Conservation (phyloP, 1,140 invertebrate species). For the Mizuhopecten yessoensis region DNA sequence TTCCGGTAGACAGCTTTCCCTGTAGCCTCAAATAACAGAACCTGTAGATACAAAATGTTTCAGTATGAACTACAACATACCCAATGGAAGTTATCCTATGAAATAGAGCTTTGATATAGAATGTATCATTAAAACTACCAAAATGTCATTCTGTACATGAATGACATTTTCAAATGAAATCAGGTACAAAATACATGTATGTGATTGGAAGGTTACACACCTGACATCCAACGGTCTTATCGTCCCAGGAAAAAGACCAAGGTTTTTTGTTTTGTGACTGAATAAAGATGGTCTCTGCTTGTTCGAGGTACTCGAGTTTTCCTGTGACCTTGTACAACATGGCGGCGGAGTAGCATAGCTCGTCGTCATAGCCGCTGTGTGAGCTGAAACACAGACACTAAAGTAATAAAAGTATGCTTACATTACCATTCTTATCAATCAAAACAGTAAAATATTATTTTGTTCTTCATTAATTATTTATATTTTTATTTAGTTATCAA, state of each 20-base stretch:
- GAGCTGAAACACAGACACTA: background rate
- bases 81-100: no score
- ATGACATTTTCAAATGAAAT: background rate
- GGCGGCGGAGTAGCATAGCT: conserved; percentile 86
- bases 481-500: no score
- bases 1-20: conserved; percentile 53
- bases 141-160: background rate
- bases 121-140: background rate
- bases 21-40: conserved; percentile 57
- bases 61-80: background rate
- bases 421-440: no score
- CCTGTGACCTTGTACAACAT: conserved; percentile 87
- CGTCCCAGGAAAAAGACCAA: conserved; percentile 67
- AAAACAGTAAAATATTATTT: no score
- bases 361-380: conserved; percentile 86
- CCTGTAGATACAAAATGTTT: conserved; percentile 82
- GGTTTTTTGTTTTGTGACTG: background rate
- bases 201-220: conserved; percentile 36
- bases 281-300: conserved; percentile 80
- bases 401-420: no score
- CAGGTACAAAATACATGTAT: background rate
- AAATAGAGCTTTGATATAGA: no score
- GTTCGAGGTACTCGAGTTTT: conserved; percentile 84
- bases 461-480: no score
- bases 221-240: conserved; percentile 62